Conservation (phyloP, 2,888 invertebrate genomes). For the Scotopteryx bipunctaria region DNA sequence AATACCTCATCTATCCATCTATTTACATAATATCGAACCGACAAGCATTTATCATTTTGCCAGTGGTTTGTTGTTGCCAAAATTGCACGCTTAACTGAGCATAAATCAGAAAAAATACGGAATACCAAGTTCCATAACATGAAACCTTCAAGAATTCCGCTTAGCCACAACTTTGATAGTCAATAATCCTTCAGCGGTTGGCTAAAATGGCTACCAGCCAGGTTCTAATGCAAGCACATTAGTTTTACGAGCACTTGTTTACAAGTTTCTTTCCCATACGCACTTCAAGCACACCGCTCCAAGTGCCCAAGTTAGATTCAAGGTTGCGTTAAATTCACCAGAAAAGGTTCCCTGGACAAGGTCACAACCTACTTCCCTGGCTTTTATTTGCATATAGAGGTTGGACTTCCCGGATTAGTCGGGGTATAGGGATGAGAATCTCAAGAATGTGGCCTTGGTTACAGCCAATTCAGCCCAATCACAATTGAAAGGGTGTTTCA, state of each 20-base stretch:
- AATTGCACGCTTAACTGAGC: no score
- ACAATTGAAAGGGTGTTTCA: not conserved
- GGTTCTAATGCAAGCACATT: conserved; percentile 2
- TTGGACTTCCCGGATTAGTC: conserved; percentile 19
- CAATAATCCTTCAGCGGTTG: no score
- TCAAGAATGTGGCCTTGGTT: conserved; percentile 16
- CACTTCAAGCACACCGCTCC: conserved; percentile 4
- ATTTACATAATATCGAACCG: no score
- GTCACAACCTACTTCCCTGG: conserved; percentile 28
- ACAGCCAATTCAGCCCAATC: no score
- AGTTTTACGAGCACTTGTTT: conserved; percentile 1
- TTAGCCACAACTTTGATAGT: no score
- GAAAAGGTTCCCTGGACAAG: conserved; percentile 37
- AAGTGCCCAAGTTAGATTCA: conserved; percentile 20
- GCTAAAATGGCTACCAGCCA: not conserved
- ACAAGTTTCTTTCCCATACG: conserved; percentile 4
- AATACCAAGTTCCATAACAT: no score
- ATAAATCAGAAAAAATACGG: no score
- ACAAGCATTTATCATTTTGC: no score
- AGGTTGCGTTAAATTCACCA: conserved; percentile 37
- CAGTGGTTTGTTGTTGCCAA: no score
- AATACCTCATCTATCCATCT: no score
- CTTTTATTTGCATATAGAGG: conserved; percentile 32
- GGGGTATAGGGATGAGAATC: conserved; percentile 6
- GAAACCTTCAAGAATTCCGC: no score